Conservation (phyloP, 2,797 vertebrate genomes). For the Urocyon cinereoargenteus region DNA sequence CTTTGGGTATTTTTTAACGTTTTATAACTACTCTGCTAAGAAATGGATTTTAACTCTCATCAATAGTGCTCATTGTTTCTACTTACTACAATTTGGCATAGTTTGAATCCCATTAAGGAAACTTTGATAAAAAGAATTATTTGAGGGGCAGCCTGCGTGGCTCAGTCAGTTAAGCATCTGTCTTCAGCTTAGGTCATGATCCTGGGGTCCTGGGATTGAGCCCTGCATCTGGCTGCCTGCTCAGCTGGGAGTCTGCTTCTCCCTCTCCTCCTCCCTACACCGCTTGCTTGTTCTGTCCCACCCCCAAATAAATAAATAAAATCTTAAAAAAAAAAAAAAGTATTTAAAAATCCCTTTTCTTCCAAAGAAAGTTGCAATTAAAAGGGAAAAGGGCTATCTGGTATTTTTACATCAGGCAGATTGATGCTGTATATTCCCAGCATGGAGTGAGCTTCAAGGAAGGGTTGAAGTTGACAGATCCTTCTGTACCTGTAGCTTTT, state of each 20-base stretch:
- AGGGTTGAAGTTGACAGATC: not conserved
- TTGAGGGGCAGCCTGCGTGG: not conserved
- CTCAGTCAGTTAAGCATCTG: not conserved
- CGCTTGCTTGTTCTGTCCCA: not conserved
- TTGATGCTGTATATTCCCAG: not conserved
- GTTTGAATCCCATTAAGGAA: not conserved
- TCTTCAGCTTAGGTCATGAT: not conserved
- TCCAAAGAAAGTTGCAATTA: not conserved
- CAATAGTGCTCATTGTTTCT: slow-evolving; percentile 26
- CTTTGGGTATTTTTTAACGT: not conserved
- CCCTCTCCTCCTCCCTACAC: not conserved
- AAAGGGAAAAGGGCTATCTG: not conserved
- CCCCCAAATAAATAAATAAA: not conserved
- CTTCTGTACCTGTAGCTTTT: not conserved
- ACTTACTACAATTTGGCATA: not conserved
- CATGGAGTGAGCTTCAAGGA: not conserved
- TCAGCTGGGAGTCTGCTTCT: not conserved
- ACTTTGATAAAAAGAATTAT: slow-evolving; percentile 25
- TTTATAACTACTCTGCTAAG: slow-evolving; percentile 20
- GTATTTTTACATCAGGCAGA: not conserved
- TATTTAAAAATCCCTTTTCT: not conserved
- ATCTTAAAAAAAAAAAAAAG: not conserved
- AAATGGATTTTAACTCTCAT: slow-evolving; percentile 24
- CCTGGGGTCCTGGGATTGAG: not conserved
- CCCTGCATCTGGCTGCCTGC: not conserved